Evolutionary conservation across 2,797 vertebrate genomes (phyloP), one percentile per base, ranked within the genome.

Genomic region (Alectoris magna): DNA sequence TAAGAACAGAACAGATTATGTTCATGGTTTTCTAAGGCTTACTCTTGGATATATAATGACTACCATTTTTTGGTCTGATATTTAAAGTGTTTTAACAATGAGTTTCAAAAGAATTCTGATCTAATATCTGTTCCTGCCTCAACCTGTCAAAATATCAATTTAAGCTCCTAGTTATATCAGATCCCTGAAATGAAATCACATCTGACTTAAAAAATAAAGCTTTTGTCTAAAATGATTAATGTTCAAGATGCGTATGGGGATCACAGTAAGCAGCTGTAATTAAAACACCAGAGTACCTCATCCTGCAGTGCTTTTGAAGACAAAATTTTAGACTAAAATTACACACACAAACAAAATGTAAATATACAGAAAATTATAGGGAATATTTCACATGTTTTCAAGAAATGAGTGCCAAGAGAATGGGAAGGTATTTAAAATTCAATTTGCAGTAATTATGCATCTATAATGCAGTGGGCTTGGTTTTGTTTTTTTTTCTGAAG

Each of bases 61-160:
- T 91, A 31, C 11, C 5, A 38, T 92, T 79, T 88, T 88, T n/a
- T 39, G n/a, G 74, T 88, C 58, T 84, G 38, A 66, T 36, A 1
- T 67, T 78, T 76, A 70, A 95, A 71, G 84, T 39, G 14, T 14
- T 90, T 88, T 81, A 56, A 82, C 44, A 22, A 27, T 63, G 13
- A 76, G 73, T 91, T 84, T 81, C 77, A 76, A 88, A 77, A 11
- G 55, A 84, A 67, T 91, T 94, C 18, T 68, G 29, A 70, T 71
- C 83, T 79, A 93, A 31, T 76, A 70, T 46, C 55, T 84, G 12
- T 82, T 87, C 39, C 29, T 78, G 55, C 55, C 67, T 79, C 39
- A 90, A 63, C 26, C 55, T 94, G 59, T 76, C 80, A 94, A 90
- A 94, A 85, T 24, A 89, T 48, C n/a, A 90, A 49, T 84, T 76